Conservation (phyloP, 2,113 vertebrate species). For the Corvus moneduloides region DNA sequence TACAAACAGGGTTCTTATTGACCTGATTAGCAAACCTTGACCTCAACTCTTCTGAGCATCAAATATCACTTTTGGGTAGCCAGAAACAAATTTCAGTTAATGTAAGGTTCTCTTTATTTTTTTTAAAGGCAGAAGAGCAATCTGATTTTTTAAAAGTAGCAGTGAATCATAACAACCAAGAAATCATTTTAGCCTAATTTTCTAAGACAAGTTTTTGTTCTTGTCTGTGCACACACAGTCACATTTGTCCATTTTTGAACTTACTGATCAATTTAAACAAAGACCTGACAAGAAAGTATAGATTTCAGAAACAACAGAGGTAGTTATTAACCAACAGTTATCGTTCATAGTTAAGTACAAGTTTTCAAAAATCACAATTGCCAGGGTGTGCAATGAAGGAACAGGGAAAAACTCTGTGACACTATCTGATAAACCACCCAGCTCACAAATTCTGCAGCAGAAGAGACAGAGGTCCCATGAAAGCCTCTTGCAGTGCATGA, state of each 20-base stretch:
- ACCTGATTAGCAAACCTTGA: not conserved
- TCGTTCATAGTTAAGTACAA: not conserved
- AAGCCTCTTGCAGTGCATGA: not conserved
- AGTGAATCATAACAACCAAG: not conserved
- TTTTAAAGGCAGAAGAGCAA: not conserved
- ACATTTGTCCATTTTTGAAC: not conserved
- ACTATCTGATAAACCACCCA: not conserved
- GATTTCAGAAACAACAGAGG: not conserved
- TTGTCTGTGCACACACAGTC: not conserved
- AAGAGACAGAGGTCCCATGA: not conserved
- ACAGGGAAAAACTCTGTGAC: not conserved
- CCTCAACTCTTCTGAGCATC: not conserved
- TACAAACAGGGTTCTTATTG: not conserved
- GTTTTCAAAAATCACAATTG: not conserved
- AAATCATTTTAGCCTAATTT: not conserved
- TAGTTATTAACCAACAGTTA: not conserved
- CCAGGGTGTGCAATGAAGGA: not conserved
- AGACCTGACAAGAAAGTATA: not conserved
- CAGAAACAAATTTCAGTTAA: not conserved
- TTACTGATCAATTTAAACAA: not conserved
- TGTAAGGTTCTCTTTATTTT: not conserved
- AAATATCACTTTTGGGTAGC: not conserved
- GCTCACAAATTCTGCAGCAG: not conserved
- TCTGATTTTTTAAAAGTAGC: not conserved
- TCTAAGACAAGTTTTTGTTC: not conserved